Base-by-base conservation (phyloP, 2,797 vertebrate genomes). In the Sebastes iracundus region DNA sequence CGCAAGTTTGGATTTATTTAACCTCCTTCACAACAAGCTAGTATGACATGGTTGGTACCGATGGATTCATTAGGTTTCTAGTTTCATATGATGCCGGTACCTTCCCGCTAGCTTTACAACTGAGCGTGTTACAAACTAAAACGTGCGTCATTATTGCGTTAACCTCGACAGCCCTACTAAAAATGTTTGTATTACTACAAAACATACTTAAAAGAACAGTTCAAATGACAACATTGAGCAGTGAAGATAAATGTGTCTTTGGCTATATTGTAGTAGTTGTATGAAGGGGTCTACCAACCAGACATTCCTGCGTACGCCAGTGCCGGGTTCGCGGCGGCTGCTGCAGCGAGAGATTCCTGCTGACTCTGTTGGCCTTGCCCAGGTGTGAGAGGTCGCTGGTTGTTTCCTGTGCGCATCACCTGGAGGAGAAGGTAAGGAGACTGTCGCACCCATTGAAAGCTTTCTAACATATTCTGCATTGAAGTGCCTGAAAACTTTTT, bases 301-400 rank as follows among this genome's bases (percentile, higher is more conserved):
- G 97, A 89, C 97, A 99, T 98, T 91, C 97, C 97, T 64, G 98
- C 92, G 79, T 99, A 99, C 46, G 98, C 97, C 93, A 99, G 94
- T 64, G 98, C 96, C 81, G 97, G 96, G 93, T 99, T 99, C 87
- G 97, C 97, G 75, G 97, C 94, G 30, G 93, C 93, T 28, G 93
- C 97, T 70, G 97, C 97, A 78, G 97, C 97, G 75, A 99, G 94
- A 59, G 97, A 97, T 85, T 99, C 98, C 92, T 99, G 98, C 84
- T 99, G 98, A 89, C 97, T 97, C 87, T 98, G 98, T 80, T 98
- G 98, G 42, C 97, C 95, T 94, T 99, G 98, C 18, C 90, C 98
- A 10, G 98, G 98, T 75, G 98, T 99, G 42, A 99, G 97, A 6
- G 98, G 98, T 80, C 98, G 97, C 94, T 99, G 98, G 94, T 95